Percentiles rank a stretch among this genome's conserved stretches.
These are phyloP conservation scores for Felis chaus DNA, from an alignment of 2,113 vertebrate species.

Conservation along the genomic window DNA sequence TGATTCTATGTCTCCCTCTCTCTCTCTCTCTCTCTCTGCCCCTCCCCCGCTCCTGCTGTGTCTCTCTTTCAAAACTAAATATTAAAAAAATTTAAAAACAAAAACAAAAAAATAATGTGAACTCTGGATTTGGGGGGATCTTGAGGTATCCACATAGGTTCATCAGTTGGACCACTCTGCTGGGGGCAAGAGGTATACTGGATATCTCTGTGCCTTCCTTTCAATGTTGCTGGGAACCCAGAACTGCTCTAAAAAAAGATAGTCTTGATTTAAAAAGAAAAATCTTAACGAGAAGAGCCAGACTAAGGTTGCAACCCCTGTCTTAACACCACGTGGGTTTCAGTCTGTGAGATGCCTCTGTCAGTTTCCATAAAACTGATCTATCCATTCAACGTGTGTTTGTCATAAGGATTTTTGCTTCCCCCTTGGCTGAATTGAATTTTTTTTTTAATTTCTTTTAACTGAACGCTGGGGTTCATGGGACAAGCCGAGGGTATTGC, in stretches of 20 bases:
- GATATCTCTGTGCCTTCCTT: not conserved
- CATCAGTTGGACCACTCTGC: accelerated
- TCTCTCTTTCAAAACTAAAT: too few relatives aligned
- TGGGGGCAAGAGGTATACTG: accelerated
- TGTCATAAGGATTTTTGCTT: not conserved
- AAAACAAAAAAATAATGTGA: accelerated
- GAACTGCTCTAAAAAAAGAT: not conserved
- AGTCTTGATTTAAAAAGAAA: not conserved
- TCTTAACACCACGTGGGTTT: not conserved
- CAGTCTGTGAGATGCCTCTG: not conserved
- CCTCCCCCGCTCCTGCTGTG: too few relatives aligned
- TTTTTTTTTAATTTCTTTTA: not conserved
- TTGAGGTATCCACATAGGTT: accelerated
- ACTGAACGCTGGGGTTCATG: not conserved
- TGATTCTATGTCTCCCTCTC: too few relatives aligned
- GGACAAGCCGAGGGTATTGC: not conserved
- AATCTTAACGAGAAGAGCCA: not conserved
- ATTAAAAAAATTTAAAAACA: too few relatives aligned
- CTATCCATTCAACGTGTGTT: not conserved
- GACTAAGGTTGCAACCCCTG: not conserved
- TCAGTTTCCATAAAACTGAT: not conserved
- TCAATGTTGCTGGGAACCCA: not conserved
- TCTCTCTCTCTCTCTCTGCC: too few relatives aligned
- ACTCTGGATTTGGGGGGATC: not conserved
- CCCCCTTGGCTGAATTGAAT: not conserved